Conservation (phyloP, 2,113 vertebrate genomes). For the Nanorana parkeri region DNA sequence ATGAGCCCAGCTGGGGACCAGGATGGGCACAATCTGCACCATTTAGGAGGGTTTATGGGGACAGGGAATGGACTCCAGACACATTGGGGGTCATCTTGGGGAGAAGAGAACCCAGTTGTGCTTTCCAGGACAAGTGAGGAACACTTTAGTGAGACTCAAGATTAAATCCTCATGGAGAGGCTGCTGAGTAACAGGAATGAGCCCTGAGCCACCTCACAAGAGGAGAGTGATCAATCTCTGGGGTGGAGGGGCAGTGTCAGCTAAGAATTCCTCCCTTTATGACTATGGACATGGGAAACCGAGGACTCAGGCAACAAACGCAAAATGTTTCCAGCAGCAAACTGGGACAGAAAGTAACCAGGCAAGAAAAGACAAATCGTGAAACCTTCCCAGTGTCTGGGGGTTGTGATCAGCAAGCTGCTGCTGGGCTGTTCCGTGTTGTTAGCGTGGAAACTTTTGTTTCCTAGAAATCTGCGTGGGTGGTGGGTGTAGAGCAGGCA, state of each 20-base stretch:
- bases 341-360: neutral
- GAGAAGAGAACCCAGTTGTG: too few relatives aligned
- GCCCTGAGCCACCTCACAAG: constrained; percentile 64
- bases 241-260: constrained; percentile 75
- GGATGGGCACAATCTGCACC: neutral
- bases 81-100: neutral
- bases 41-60: neutral
- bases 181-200: constrained; percentile 59
- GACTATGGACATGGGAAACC: constrained; percentile 63
- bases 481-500: constrained; percentile 65
- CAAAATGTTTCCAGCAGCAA: constrained; percentile 11
- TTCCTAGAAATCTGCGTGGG: constrained; percentile 81
- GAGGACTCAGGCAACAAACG: constrained; percentile 26
- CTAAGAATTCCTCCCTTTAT: constrained; percentile 76
- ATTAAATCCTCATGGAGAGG: constrained; percentile 44
- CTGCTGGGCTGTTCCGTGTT: constrained; percentile 1
- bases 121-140: too few relatives aligned
- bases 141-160: constrained; percentile 18
- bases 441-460: constrained; percentile 80
- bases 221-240: constrained; percentile 93
- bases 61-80: neutral
- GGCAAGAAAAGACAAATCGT: constrained; percentile 1
- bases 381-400: neutral
- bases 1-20: neutral
- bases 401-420: neutral